Conservation (phyloP, 2,113 vertebrate genomes). For the Eretmodus cyanostictus region DNA sequence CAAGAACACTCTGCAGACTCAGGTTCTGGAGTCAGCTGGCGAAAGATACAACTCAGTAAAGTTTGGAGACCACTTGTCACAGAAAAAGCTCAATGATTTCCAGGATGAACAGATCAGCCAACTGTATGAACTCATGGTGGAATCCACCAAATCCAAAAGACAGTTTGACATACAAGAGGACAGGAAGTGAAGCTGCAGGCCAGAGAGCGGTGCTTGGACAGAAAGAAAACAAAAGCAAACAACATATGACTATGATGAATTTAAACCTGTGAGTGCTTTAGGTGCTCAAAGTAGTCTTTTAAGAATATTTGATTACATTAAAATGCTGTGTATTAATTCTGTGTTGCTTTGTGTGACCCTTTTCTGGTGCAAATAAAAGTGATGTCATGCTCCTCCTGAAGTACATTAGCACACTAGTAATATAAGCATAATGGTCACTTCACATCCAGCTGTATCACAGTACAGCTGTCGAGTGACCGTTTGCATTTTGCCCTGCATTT, state of each 20-base stretch:
- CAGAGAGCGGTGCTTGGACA: neutral
- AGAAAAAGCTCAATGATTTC: conserved; percentile 76
- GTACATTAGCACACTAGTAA: neutral
- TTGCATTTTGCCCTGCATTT: neutral
- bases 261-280: neutral
- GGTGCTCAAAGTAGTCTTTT: neutral
- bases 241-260: neutral
- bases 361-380: neutral
- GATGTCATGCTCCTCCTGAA: neutral
- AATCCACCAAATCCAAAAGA: conserved; percentile 80
- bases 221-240: neutral
- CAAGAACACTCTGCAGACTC: conserved; percentile 65
- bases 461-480: rapidly evolving
- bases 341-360: neutral
- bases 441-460: neutral
- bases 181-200: conserved; percentile 31
- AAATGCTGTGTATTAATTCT: conserved; percentile 27
- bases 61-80: conserved; percentile 75
- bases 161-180: conserved; percentile 77
- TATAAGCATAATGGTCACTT: neutral
- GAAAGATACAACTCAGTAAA: conserved; percentile 1
- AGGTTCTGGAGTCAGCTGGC: conserved; percentile 68
- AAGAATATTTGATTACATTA: conserved; percentile 3
- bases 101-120: conserved; percentile 86
- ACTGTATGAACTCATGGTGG: conserved; percentile 87